Percentiles rank a stretch among this genome's conserved stretches.
phyloP scores from a whole-genome alignment of 2,113 vertebrate species.

The Saccopteryx bilineata region DNA sequence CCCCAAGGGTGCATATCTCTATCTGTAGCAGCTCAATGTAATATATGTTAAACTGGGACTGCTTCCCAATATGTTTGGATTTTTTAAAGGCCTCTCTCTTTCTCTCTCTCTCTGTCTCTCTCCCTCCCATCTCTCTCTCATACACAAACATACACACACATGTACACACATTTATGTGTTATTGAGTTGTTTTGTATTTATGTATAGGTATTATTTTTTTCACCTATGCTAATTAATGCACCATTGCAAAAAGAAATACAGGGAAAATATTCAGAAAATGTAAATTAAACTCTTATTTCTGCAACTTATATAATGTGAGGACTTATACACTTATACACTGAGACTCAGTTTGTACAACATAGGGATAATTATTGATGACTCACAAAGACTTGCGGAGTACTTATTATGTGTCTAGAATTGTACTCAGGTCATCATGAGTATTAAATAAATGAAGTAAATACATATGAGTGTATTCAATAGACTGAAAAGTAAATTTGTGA shows the following conservation, averaged over 20 bases:
- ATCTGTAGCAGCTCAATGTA: not conserved
- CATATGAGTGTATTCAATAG: not conserved
- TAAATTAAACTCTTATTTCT: not conserved
- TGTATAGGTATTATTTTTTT: not conserved
- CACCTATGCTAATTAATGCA: not conserved
- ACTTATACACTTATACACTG: not conserved
- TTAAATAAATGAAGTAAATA: not conserved
- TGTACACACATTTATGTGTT: not conserved
- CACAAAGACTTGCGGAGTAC: not conserved
- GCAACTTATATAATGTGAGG: not conserved
- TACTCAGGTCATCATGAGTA: not conserved
- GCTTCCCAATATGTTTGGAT: not conserved
- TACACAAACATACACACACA: not conserved
- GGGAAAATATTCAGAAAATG: not conserved
- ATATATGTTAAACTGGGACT: not conserved
- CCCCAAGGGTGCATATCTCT: not conserved
- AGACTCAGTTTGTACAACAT: conserved; percentile 28
- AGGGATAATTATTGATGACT: not conserved
- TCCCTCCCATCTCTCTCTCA: not conserved
- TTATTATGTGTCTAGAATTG: not conserved
- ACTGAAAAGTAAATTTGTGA: not conserved
- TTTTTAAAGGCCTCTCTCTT: not conserved
- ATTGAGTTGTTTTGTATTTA: not conserved
- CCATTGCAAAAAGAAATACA: not conserved
- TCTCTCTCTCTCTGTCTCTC: not conserved